phyloP scores from a whole-genome alignment of 2,113 vertebrate species.

The Oryzias melastigma region DNA sequence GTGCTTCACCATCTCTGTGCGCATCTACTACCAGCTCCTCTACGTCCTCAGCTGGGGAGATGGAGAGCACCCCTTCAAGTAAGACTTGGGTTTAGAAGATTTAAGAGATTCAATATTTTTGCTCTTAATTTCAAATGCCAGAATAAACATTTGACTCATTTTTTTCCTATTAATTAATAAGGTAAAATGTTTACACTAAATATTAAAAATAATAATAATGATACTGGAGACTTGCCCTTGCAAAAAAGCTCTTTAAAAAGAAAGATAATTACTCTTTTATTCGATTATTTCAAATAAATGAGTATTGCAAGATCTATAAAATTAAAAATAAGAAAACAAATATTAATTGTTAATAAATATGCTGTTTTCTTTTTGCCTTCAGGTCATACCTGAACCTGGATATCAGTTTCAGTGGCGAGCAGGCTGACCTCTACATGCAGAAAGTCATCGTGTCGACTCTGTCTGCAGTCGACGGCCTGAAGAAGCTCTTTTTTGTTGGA shows the following conservation, averaged over 20 bases:
- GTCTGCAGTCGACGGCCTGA: constrained; percentile 72
- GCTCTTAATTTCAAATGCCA: not conserved
- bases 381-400: constrained; percentile 84
- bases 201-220: no score
- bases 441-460: constrained; percentile 69
- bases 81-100: constrained; percentile 52
- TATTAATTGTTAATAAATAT: not conserved
- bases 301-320: no score
- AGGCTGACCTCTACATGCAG: constrained; percentile 75
- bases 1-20: constrained; percentile 83
- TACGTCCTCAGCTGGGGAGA: constrained; percentile 78
- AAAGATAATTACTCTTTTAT: no score
- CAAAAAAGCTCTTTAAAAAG: no score
- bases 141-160: no score
- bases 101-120: not conserved
- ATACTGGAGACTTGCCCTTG: no score
- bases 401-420: constrained; percentile 80
- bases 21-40: constrained; percentile 83
- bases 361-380: constrained; percentile 3
- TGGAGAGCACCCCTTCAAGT: constrained; percentile 85
- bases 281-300: no score
- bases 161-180: no score
- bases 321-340: no score
- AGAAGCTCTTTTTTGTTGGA: constrained; percentile 83
- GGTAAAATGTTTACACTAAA: no score